These are phyloP conservation scores for Scaptomyza reducta DNA, from an alignment of 2,888 invertebrate genomes.

Conservation along the genomic window DNA sequence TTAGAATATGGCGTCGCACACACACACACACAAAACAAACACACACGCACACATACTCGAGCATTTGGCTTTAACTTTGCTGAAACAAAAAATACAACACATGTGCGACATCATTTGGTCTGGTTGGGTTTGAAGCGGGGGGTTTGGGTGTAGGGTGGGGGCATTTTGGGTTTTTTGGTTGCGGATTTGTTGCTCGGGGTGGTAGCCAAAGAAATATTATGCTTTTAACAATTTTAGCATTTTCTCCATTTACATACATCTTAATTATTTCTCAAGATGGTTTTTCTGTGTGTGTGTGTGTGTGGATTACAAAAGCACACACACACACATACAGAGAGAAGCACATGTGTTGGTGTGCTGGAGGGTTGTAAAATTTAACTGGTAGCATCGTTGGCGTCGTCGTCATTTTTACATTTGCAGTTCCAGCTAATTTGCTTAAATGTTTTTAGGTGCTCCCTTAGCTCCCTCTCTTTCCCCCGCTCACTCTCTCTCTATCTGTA, in stretches of 20 bases:
- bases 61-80: slow-evolving; percentile 58
- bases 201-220: slow-evolving; percentile 70
- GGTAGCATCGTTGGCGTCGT: slow-evolving; percentile 68
- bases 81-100: slow-evolving; percentile 68
- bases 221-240: slow-evolving; percentile 78
- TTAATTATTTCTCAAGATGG: slow-evolving; percentile 83
- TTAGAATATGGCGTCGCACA: slow-evolving; percentile 80
- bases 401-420: slow-evolving; percentile 80
- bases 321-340: slow-evolving; percentile 7
- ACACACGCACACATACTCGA: slow-evolving; percentile 19
- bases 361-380: slow-evolving; percentile 72
- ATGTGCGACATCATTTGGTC: slow-evolving; percentile 72
- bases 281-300: slow-evolving; percentile 69
- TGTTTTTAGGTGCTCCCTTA: slow-evolving; percentile 69
- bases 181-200: slow-evolving; percentile 23
- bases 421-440: slow-evolving; percentile 78
- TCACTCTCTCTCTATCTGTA: neutral
- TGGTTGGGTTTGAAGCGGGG: slow-evolving; percentile 7
- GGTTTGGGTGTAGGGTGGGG: neutral
- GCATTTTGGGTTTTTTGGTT: slow-evolving; percentile 24
- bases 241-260: slow-evolving; percentile 82
- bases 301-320: slow-evolving; percentile 59
- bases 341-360: slow-evolving; percentile 15
- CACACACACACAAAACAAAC: slow-evolving; percentile 31
- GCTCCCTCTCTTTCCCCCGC: slow-evolving; percentile 3